Conservation (phyloP, 2,797 vertebrate species). For the Sebastiscus tertius region DNA sequence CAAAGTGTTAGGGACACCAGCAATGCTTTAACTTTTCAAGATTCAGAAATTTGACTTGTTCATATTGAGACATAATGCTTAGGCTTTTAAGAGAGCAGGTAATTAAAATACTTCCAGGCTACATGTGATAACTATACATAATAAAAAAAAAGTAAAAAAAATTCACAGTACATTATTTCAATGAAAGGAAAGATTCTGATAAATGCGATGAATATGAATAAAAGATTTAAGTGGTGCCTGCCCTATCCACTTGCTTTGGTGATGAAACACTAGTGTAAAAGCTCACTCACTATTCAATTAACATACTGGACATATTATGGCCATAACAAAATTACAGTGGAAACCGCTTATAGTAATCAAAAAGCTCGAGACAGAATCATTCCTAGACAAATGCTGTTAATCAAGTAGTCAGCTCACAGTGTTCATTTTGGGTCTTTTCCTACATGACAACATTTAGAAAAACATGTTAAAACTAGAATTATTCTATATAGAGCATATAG, state of each 20-base stretch:
- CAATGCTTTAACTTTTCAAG: conserved; percentile 40
- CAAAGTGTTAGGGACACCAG: conserved; percentile 84
- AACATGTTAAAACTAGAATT: background rate
- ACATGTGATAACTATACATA: conserved; percentile 1
- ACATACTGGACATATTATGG: background rate
- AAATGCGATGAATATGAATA: conserved; percentile 5
- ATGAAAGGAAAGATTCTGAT: background rate
- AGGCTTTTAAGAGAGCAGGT: conserved; percentile 3
- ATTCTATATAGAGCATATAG: background rate
- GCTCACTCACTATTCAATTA: background rate
- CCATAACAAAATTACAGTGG: background rate
- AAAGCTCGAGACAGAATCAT: background rate
- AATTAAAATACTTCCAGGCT: background rate
- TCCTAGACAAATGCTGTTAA: background rate
- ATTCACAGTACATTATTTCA: background rate
- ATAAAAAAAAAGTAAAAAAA: no score
- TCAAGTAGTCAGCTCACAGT: no score
- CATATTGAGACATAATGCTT: background rate
- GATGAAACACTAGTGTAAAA: conserved; percentile 1
- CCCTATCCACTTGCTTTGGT: conserved; percentile 66
- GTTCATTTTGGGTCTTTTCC: no score
- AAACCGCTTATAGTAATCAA: background rate
- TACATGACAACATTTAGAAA: background rate
- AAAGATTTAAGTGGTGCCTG: conserved; percentile 64
- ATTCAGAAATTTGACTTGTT: conserved; percentile 19